A percentile compares a stretch with the other conserved stretches of the same genome.
phyloP scores from a whole-genome alignment of 2,113 vertebrate genomes.

The Ptychochromis oligacanthus region DNA sequence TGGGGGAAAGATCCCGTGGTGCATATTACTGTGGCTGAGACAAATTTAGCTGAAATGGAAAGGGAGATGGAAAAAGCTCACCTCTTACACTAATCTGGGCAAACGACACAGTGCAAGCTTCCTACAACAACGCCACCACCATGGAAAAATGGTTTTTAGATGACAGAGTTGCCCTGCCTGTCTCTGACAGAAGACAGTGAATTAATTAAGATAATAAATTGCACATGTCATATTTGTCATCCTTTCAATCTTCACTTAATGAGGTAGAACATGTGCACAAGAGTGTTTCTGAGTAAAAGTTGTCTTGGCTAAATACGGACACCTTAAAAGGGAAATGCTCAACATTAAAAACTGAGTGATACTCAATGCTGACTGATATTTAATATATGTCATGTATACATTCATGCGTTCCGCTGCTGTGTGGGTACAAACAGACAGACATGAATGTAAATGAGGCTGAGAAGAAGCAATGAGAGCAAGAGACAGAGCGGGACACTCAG shows the following conservation, averaged over 20 bases:
- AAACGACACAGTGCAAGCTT: conserved; percentile 40
- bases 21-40: conserved; percentile 71
- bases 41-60: conserved; percentile 67
- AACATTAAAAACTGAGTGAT: conserved; percentile 16
- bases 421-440: conserved; percentile 48
- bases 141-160: conserved; percentile 28
- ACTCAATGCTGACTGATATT: conserved; percentile 43
- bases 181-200: conserved; percentile 62
- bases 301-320: conserved; percentile 13
- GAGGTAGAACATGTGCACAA: conserved; percentile 52
- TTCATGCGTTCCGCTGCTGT: conserved; percentile 45
- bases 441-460: conserved; percentile 54
- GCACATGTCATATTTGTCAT: conserved; percentile 69
- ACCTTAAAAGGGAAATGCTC: conserved; percentile 26
- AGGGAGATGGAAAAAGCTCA: conserved; percentile 64
- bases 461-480: background rate
- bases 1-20: conserved; percentile 38
- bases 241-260: conserved; percentile 74
- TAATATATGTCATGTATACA: conserved; percentile 67
- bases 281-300: conserved; percentile 35
- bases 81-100: conserved; percentile 64
- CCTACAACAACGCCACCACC: conserved; percentile 29
- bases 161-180: conserved; percentile 44
- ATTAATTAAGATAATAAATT: conserved; percentile 76
- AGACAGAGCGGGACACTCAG: conserved; percentile 27